Evolutionary conservation across 1,140 invertebrate genomes (phyloP), one percentile per base, ranked within the genome.

Genomic region (Bombus fervidus): DNA sequence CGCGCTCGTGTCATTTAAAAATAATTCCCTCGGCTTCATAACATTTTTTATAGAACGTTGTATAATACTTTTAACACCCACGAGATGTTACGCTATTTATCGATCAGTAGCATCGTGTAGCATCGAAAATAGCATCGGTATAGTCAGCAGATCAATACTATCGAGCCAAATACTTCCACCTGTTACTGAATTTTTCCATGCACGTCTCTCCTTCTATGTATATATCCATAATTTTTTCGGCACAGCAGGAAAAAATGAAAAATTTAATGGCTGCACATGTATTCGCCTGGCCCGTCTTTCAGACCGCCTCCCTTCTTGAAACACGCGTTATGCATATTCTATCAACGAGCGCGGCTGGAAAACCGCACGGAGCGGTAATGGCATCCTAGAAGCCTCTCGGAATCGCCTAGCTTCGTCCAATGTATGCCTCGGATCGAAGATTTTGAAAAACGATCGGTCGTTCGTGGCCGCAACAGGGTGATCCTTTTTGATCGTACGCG

Each of bases 251-350:
- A 13, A 31, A 74, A 84, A 59, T 43, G 28, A 86, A 18, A 72
- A 81, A 87, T 83, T 87, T 73, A 41, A 89, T 81, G 64, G 77
- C 5, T n/a, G 31, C 71, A 47, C 57, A 57, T 13, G 31, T 73
- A 39, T 69, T 81, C 43, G 13, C 31, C 25, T 37, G 85, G 5
- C 22, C 53, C 41, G 80, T 82, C 86, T 91, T 91, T 90, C 86
- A 92, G 79, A 87, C 85, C 87, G 82, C 8, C 91, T 91, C 89
- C 92, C 89, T 89, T 91, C 89, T 92, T 92, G 86, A 90, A 93
- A 90, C 91, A 91, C 88, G 91, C 88, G 87, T 89, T 89, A 93
- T 93, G 90, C 91, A 93, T 93, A 93, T 93, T 93, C 90, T 91
- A 93, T 93, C 87, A 87, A 87, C 87, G 89, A 92, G 85, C 87